Conservation (phyloP, 2,113 vertebrate genomes). For the Dicerorhinus sumatrensis region DNA sequence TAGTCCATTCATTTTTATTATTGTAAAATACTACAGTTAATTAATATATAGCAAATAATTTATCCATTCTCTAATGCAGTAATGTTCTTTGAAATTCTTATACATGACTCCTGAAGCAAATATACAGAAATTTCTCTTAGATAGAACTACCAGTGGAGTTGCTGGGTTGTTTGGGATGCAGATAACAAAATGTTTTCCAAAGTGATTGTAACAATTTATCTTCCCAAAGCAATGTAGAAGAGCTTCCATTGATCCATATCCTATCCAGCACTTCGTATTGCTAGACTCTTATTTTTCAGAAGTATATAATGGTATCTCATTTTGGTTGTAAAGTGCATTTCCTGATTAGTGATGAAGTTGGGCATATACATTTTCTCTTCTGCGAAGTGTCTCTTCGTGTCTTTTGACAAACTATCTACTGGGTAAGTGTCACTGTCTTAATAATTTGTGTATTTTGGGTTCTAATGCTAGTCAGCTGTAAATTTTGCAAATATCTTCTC, state of each 20-base stretch:
- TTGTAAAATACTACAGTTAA: neutral
- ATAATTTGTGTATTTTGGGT: neutral
- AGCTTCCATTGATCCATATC: neutral
- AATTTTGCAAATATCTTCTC: neutral
- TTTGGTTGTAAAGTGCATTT: neutral
- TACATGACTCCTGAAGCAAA: neutral
- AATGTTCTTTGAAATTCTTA: neutral
- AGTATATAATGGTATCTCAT: neutral
- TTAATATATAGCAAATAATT: neutral
- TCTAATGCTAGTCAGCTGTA: neutral
- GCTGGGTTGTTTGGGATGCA: neutral
- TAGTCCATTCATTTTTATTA: neutral
- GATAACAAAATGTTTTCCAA: neutral
- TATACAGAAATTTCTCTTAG: neutral
- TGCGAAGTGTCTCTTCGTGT: neutral
- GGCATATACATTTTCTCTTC: neutral
- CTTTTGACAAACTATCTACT: neutral
- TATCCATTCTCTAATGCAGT: neutral
- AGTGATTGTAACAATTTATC: neutral
- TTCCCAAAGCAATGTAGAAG: neutral
- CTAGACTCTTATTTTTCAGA: neutral
- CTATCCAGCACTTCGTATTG: neutral
- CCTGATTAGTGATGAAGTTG: neutral
- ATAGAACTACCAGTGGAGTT: neutral
- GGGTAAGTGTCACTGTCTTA: neutral